Base-by-base conservation (phyloP, 2,888 invertebrate genomes). In the Diarsia mendica region DNA sequence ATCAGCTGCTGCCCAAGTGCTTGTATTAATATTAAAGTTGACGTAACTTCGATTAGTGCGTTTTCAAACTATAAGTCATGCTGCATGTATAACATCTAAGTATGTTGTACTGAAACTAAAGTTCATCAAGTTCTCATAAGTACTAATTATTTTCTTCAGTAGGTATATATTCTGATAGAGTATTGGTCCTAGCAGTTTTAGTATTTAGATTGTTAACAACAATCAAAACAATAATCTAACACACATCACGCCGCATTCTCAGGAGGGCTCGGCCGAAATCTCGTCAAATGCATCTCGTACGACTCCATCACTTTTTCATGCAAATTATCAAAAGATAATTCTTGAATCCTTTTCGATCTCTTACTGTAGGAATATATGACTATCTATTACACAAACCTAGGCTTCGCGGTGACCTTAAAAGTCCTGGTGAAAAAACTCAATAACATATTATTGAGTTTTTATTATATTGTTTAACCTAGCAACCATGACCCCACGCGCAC, bases 91-190 rank as follows among this genome's bases (percentile, higher is more conserved):
- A 39, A 33, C 18, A 10, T n/a, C 18, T 39, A 39, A 20, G 10
- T 48, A 48, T 23, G 20, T 13, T 28, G 5, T 70, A 72, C 20
- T 20, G 28, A 58, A 73, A 73, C 49, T 15, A 13, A 73, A 75
- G 48, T 75, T 58, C 28, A 44, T 44, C 23, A 15, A 39, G 39
- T 64, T 9, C 39, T 55, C 15, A 15, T 11, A 28, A 2, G 28
- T 28, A 39, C 48, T 64, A 48, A 39, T 64, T 49, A 39, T 75
- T 49, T 39, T 75, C 20, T 39, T 15, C 8, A 39, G 20, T n/a
- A n/a, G n/a, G n/a, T n/a, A 53, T 0, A 23, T n/a, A 13, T 48
- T 58, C 46, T 46, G 18, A 72, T 33, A 46, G 8, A 28, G 15
- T 55, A 33, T 63, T 66, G 66, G 48, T 66, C 10, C 9, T 33